Conservation (phyloP, 2,888 invertebrate species). For the Hanleya hanleyi region DNA sequence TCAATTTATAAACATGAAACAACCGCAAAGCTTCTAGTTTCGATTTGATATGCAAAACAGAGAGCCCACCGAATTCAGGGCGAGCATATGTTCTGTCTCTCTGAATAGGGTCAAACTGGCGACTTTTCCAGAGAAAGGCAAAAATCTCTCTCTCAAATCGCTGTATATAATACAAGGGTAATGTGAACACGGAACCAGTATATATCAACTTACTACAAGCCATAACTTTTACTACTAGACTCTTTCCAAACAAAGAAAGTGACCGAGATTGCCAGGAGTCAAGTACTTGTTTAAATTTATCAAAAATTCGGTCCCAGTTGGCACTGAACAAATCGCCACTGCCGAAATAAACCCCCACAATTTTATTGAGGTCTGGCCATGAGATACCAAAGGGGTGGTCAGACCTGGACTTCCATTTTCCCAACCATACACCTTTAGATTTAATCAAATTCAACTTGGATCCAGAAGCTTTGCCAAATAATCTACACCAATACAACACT, state of each 20-base stretch:
- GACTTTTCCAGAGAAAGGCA: not conserved
- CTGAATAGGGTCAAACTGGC: not conserved
- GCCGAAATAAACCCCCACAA: not conserved
- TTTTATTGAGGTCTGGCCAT: not conserved
- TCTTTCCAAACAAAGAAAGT: not conserved
- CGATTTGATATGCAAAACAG: not conserved
- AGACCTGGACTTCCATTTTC: conserved; percentile 2
- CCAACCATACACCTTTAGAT: not conserved
- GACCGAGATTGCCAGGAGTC: not conserved
- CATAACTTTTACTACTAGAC: not conserved
- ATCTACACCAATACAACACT: not conserved
- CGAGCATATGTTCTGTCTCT: not conserved
- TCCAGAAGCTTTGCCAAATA: not conserved
- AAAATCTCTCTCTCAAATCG: not conserved
- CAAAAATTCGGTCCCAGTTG: not conserved
- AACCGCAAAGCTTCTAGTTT: not conserved
- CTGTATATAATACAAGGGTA: not conserved
- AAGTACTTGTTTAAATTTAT: not conserved
- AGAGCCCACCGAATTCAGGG: not conserved
- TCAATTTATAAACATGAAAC: not conserved
- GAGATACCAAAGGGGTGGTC: conserved; percentile 7
- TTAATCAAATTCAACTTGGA: not conserved
- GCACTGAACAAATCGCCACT: not conserved
- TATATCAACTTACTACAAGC: not conserved
- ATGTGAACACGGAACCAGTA: not conserved